Evolutionary conservation across 2,113 vertebrate genomes (phyloP).

Genomic region (Podiceps cristatus): DNA sequence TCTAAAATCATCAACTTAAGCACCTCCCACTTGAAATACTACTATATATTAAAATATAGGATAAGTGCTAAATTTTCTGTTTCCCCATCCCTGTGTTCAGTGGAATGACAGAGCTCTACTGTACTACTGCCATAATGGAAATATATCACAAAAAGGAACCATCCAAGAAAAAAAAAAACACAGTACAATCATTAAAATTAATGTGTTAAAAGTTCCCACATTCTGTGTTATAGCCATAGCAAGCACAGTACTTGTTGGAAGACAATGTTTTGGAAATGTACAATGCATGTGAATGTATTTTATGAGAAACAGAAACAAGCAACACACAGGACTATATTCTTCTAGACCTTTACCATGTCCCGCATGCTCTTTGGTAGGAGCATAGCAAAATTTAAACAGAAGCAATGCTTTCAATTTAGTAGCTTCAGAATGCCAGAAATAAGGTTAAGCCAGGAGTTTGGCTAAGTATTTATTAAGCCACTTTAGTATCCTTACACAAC

Average conservation of each 20-base stretch:
- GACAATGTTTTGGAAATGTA: neutral
- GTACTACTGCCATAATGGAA: neutral
- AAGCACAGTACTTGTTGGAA: slow-evolving; percentile 17
- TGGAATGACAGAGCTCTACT: neutral
- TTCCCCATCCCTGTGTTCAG: neutral
- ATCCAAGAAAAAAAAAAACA: neutral
- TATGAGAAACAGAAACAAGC: slow-evolving; percentile 64
- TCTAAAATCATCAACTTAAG: neutral
- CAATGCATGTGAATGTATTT: slow-evolving; percentile 38
- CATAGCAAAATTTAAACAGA: neutral
- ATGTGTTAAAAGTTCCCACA: neutral
- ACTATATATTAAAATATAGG: neutral
- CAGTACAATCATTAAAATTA: neutral
- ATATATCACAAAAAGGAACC: neutral
- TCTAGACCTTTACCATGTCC: neutral
- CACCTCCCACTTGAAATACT: neutral
- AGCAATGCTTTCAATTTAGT: slow-evolving; percentile 44
- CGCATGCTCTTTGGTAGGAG: neutral
- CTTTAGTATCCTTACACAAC: neutral
- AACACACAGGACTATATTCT: neutral
- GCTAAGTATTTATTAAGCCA: neutral
- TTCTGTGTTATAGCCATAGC: neutral
- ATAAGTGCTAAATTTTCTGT: neutral
- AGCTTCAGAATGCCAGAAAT: slow-evolving; percentile 37
- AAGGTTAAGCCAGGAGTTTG: slow-evolving; percentile 19